These are phyloP conservation scores for Nyctereutes procyonoides DNA, from an alignment of 2,113 vertebrate genomes.

Conservation along the genomic window DNA sequence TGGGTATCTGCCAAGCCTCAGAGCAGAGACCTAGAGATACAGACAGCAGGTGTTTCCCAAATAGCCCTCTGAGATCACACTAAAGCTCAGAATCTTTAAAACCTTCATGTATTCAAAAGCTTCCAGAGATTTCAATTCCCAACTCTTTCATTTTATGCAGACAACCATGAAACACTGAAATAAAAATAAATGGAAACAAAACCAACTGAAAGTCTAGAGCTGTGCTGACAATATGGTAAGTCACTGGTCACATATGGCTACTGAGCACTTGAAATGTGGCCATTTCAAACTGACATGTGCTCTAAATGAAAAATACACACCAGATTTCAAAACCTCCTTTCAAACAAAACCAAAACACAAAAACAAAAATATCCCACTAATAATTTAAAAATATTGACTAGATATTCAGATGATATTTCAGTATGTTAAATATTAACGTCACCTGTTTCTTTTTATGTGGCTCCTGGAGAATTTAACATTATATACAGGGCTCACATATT, in stretches of 20 bases:
- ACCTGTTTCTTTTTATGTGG: neutral
- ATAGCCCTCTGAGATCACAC: neutral
- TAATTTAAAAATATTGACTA: constrained; percentile 7
- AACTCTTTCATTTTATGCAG: constrained; percentile 13
- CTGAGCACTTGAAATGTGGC: neutral
- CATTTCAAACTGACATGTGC: neutral
- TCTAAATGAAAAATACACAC: neutral
- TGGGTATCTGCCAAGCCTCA: neutral
- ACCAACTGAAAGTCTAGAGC: neutral
- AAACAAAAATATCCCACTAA: neutral
- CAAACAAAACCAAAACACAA: neutral
- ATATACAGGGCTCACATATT: neutral
- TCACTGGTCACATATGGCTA: neutral
- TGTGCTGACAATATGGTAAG: neutral
- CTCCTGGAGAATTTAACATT: neutral
- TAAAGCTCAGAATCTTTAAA: constrained; percentile 31
- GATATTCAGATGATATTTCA: neutral
- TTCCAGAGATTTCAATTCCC: constrained; percentile 13
- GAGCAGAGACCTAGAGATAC: neutral
- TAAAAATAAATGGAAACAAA: neutral
- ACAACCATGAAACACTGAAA: neutral
- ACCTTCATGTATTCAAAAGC: neutral
- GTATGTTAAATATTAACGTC: constrained; percentile 20
- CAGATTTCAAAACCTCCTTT: constrained; percentile 5
- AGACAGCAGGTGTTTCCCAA: neutral